Evolutionary conservation across 1,140 invertebrate genomes (phyloP).

Genomic region (Parasteatoda tepidariorum): DNA sequence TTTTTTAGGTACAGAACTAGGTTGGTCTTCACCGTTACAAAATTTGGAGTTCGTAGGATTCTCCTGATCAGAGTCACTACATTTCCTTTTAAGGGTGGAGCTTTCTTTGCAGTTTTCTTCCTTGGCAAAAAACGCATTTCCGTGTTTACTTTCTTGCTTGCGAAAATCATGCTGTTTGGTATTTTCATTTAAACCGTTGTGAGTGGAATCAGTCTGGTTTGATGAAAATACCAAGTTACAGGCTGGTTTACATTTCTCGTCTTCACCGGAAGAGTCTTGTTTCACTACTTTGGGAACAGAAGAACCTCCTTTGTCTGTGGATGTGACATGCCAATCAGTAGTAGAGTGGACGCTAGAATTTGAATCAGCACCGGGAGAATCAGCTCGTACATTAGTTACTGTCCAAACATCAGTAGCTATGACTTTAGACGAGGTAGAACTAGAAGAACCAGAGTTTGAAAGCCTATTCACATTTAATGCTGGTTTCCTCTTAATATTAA

Average conservation of each 20-base stretch:
- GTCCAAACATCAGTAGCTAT: constrained; percentile 66
- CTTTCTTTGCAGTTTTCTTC: neutral
- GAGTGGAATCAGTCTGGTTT: neutral
- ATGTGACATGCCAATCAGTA: constrained; percentile 67
- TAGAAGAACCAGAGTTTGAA: neutral
- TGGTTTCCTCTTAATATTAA: constrained; percentile 20
- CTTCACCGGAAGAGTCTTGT: neutral
- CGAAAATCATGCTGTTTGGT: constrained; percentile 48
- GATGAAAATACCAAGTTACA: neutral
- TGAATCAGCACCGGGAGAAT: constrained; percentile 66
- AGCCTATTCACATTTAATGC: neutral
- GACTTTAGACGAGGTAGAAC: constrained; percentile 59
- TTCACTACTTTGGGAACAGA: constrained; percentile 4
- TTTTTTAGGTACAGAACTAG: constrained; percentile 45
- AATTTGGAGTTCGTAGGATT: constrained; percentile 16
- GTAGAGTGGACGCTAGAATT: constrained; percentile 68
- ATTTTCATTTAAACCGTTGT: neutral
- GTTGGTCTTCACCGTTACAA: constrained; percentile 18
- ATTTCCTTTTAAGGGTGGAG: constrained; percentile 56
- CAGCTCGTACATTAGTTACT: constrained; percentile 65
- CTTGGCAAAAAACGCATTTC: constrained; percentile 18
- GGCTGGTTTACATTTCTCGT: neutral
- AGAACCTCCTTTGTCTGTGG: constrained; percentile 42
- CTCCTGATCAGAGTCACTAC: constrained; percentile 33
- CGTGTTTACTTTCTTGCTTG: constrained; percentile 18